Conservation (phyloP, 2,888 invertebrate species). For the Xylocampa areola region DNA sequence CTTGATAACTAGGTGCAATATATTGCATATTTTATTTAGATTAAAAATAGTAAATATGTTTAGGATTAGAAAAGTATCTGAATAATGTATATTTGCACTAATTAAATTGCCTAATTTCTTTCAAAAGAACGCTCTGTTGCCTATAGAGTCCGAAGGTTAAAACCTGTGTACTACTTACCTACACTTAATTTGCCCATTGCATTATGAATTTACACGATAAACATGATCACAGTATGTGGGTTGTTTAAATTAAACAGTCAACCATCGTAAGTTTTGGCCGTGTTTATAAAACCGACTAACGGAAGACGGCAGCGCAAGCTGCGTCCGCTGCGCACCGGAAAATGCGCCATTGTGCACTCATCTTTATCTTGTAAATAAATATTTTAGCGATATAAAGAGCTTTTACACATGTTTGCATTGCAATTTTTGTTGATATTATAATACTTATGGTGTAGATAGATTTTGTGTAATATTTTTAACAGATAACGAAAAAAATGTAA, state of each 20-base stretch:
- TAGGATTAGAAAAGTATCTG: too few relatives aligned
- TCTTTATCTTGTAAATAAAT: constrained; percentile 51
- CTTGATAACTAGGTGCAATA: too few relatives aligned
- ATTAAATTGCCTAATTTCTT: too few relatives aligned
- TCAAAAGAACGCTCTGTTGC: too few relatives aligned
- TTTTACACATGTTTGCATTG: constrained; percentile 8
- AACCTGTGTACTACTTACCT: background rate
- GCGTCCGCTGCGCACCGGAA: constrained; percentile 75
- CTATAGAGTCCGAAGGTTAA: too few relatives aligned
- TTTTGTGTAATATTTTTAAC: background rate
- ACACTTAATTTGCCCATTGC: background rate
- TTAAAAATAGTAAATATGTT: too few relatives aligned
- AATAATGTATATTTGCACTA: too few relatives aligned
- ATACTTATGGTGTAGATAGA: too few relatives aligned
- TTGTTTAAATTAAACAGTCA: constrained; percentile 38
- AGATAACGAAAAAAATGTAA: too few relatives aligned
- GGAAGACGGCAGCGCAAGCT: constrained; percentile 79
- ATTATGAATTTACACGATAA: constrained; percentile 36
- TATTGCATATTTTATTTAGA: too few relatives aligned
- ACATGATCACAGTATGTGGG: constrained; percentile 31
- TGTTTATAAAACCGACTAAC: constrained; percentile 58
- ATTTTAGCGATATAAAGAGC: constrained; percentile 14
- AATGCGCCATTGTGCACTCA: constrained; percentile 59
- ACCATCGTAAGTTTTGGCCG: constrained; percentile 42
- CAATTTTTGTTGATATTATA: background rate